Base-by-base conservation (phyloP, 2,113 vertebrate genomes). In the Poeciliopsis occidentalis region DNA sequence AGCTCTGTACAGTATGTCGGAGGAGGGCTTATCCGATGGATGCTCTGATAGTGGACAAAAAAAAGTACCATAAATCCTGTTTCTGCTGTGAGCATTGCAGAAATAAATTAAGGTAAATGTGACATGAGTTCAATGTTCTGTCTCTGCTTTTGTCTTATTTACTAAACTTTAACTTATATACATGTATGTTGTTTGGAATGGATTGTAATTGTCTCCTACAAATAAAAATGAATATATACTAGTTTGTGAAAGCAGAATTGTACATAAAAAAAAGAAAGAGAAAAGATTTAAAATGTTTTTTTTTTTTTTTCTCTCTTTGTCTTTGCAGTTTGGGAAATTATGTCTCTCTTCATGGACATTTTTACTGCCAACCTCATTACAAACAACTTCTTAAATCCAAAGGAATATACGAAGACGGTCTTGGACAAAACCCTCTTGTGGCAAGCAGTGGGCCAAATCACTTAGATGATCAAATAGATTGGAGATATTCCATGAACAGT, bases 31-130 rank as follows among this genome's bases (percentile, higher is more conserved):
- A 98, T 91, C 97, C 96, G 86, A 96, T 99, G 98, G 97, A 99
- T 90, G 92, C 95, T 73, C 93, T 99, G 19, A 92, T 96, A 85
- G 96, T 96, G 1, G 97, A 99, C 95, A 96, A 94, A 94, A 96
- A 97, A 89, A 96, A 93, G 90, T 99, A 97, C 95, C 98, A 99
- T 96, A 99, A 98, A 89, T 95, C 95, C n/a, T 99, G 98, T 88
- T 99, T 99, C 91, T 94, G 95, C 89, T 99, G 98, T 86, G 93
- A 96, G 82, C 96, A 99, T 67, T 99, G 98, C 86, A 91, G 92
- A 84, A 97, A 93, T 87, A 97, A 96, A 77, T 94, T 98, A 94
- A 98, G 97, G 98, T 99, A 95, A 95, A 88, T 62, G 34, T 76
- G 44, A 13, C 8, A 54, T 67, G 30, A 8, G 64, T 80, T 70